Evolutionary conservation across 92 coral and sea anemone species (phyloP), one percentile per base, ranked within the genome.

Genomic region (Siderastrea radians): DNA sequence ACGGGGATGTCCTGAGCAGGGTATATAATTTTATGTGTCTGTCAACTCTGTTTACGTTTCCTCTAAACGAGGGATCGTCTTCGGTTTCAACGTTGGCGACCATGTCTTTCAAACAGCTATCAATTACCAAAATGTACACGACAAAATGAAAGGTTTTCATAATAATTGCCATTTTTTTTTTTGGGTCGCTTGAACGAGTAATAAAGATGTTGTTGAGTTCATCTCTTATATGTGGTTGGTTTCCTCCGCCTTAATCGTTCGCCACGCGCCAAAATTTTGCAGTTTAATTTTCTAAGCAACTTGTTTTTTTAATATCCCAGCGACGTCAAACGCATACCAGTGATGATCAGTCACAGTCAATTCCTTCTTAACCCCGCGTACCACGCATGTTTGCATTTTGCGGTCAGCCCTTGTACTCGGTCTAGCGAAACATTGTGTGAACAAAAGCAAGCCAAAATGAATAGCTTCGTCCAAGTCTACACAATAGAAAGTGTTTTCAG

Each of bases 41-140:
- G 78, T 59, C 78, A 54, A 12, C 69, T 12, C 17, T 70, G 48
- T 70, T 71, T 70, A 49, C 46, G 45, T 58, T 82, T 82, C 16
- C 46, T 57, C 26, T 14, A 38, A 57, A 74, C 7, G 57, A 43
- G n/a, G 73, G 73, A 46, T 82, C 53, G 38, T 26, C 38, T 45
- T 57, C 66, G 59, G 78, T 69, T 49, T 47, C 78, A 51, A 70
- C 74, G 49, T 49, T 16, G 7, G 62, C 68, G 70, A 73, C 16
- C 3, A 72, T 72, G n/a, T 50, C 71, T 59, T 58, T 59, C 5
- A 60, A 72, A 73, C 68, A 72, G 67, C 71, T 53, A 48, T 52
- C 61, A 73, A 73, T 84, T 52, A 84, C n/a, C 63, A 74, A 46
- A 84, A 51, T 74, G 50, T n/a, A 74, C 17, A 84, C 14, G 79